Evolutionary conservation across 2,888 invertebrate species (phyloP).

Genomic region (Thalpophila matura): DNA sequence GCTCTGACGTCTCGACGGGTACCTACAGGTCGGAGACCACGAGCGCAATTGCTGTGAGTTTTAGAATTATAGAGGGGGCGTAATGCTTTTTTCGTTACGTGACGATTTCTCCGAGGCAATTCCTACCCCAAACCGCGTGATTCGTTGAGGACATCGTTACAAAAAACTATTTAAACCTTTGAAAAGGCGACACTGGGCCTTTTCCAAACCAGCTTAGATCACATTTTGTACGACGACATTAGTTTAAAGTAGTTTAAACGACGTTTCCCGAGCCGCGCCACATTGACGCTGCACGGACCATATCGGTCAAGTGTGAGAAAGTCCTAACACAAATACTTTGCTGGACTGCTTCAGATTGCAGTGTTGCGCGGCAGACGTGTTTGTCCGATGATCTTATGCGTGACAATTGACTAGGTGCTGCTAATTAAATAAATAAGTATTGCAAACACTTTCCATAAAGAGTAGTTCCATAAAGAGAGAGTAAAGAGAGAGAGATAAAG

Average conservation of each 20-base stretch:
- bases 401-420: conserved; percentile 22
- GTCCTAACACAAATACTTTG: conserved; percentile 37
- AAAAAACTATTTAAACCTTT: neutral
- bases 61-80: too few species aligned
- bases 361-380: conserved; percentile 18
- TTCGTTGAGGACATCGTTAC: too few species aligned
- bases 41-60: too few species aligned
- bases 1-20: too few species aligned
- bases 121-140: too few species aligned
- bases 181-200: neutral
- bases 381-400: conserved; percentile 39
- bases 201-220: neutral
- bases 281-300: conserved; percentile 15
- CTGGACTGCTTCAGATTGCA: neutral
- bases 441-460: conserved; percentile 25
- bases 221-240: neutral
- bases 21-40: too few species aligned
- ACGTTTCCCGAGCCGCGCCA: conserved; percentile 11
- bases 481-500: too few species aligned
- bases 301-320: conserved; percentile 44
- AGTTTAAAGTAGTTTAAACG: too few species aligned
- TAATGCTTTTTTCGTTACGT: too few species aligned
- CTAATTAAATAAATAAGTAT: conserved; percentile 49
- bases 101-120: too few species aligned
- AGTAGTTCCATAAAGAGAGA: too few species aligned